Evolutionary conservation across 2,797 vertebrate species (phyloP).

Genomic region (Microtus agrestis): DNA sequence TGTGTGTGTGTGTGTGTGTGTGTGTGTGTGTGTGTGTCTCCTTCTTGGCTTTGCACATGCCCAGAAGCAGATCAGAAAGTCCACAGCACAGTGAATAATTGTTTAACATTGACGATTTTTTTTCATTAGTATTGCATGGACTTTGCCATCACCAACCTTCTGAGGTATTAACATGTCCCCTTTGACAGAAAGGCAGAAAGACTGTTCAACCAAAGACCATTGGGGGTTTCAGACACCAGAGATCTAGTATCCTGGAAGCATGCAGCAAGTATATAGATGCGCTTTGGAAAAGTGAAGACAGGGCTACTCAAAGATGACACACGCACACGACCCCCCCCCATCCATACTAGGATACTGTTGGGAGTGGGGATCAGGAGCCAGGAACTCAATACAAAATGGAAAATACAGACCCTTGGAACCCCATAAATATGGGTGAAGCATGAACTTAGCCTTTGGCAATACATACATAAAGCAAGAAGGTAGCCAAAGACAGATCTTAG

Average conservation of each 20-base stretch:
- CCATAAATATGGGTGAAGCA: neutral
- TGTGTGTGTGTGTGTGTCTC: too few species aligned
- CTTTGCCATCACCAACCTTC: neutral
- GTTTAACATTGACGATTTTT: neutral
- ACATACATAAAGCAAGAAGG: neutral
- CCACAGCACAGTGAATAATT: neutral
- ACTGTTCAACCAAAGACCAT: neutral
- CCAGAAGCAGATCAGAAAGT: slow-evolving; percentile 26
- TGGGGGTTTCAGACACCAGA: neutral
- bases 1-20: too few species aligned
- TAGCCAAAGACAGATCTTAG: neutral
- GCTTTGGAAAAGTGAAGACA: neutral
- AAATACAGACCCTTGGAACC: neutral
- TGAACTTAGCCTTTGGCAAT: neutral
- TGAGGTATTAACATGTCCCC: neutral
- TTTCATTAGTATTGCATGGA: slow-evolving; percentile 16
- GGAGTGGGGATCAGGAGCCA: neutral
- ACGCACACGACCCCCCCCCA: neutral
- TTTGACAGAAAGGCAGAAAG: neutral
- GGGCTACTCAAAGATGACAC: neutral
- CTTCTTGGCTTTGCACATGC: neutral
- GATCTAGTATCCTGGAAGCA: neutral
- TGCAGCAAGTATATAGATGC: neutral
- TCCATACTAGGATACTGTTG: neutral
- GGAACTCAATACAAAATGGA: neutral